A percentile compares a stretch with the other conserved stretches of the same genome.
These are phyloP conservation scores for Choristoneura rosaceana DNA, from an alignment of 2,888 invertebrate species.

Conservation along the genomic window DNA sequence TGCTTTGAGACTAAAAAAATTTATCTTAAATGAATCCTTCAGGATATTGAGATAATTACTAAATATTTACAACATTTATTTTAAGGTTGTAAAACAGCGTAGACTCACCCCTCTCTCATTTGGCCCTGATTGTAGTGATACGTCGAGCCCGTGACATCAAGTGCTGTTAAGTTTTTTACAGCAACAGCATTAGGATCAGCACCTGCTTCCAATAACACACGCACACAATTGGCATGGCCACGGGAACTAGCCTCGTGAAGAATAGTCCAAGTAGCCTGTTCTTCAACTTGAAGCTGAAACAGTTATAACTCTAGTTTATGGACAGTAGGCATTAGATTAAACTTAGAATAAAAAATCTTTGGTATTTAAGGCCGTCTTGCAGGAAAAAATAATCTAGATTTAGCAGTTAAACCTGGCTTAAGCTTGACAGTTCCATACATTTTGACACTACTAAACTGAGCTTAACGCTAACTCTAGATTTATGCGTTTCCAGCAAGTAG, in stretches of 20 bases:
- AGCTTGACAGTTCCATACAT: too few relatives aligned
- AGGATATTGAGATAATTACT: too few relatives aligned
- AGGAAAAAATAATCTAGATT: too few relatives aligned
- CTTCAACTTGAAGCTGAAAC: not conserved
- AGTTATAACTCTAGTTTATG: not conserved
- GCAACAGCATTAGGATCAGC: not conserved
- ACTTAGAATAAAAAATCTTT: too few relatives aligned
- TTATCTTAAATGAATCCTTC: not conserved
- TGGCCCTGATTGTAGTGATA: not conserved
- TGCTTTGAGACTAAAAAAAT: not conserved
- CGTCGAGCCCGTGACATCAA: slow-evolving; percentile 6
- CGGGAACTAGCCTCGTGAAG: slow-evolving; percentile 10
- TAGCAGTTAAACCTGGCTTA: too few relatives aligned
- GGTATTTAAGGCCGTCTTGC: too few relatives aligned
- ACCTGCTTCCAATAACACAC: not conserved
- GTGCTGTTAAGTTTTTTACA: slow-evolving; percentile 1
- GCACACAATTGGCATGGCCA: not conserved
- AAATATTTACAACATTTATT: too few relatives aligned
- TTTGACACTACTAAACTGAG: too few relatives aligned
- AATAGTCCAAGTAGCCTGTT: not conserved
- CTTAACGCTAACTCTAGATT: too few relatives aligned
- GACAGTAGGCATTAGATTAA: too few relatives aligned
- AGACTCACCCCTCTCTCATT: not conserved
- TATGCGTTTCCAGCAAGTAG: too few relatives aligned
- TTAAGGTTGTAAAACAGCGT: too few relatives aligned